These are phyloP conservation scores for Coracopsis vasa DNA, from an alignment of 2,113 vertebrate genomes.

Conservation along the genomic window DNA sequence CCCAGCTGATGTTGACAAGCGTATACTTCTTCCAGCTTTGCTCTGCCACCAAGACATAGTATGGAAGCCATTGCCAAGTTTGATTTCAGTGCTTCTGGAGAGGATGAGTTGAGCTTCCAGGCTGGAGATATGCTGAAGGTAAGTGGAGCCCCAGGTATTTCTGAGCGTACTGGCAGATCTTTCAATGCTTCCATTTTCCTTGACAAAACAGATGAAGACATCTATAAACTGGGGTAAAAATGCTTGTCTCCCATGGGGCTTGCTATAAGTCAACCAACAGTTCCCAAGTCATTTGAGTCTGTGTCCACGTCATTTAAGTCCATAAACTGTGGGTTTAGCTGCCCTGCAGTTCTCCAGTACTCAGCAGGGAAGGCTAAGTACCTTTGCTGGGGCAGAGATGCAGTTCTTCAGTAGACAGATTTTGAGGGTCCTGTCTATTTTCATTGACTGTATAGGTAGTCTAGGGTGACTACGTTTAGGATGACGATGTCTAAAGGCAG, in stretches of 20 bases:
- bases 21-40: conserved; percentile 50
- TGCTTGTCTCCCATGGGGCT: background rate
- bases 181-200: background rate
- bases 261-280: background rate
- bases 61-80: conserved; percentile 94
- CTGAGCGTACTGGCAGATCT: background rate
- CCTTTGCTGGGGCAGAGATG: background rate
- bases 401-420: background rate
- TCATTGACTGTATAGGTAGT: background rate
- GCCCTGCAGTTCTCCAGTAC: background rate
- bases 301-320: background rate
- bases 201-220: background rate
- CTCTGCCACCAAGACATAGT: background rate
- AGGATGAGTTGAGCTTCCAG: conserved; percentile 92
- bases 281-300: background rate
- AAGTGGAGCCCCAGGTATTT: background rate
- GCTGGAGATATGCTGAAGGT: conserved; percentile 92
- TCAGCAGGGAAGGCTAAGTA: background rate
- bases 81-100: conserved; percentile 83
- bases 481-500: background rate
- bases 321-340: background rate
- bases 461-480: background rate
- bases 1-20: background rate
- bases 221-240: background rate
- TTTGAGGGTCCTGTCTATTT: background rate